Base-by-base conservation (phyloP, 64 coral and sea anemone genomes). In the Stylophora pistillata region DNA sequence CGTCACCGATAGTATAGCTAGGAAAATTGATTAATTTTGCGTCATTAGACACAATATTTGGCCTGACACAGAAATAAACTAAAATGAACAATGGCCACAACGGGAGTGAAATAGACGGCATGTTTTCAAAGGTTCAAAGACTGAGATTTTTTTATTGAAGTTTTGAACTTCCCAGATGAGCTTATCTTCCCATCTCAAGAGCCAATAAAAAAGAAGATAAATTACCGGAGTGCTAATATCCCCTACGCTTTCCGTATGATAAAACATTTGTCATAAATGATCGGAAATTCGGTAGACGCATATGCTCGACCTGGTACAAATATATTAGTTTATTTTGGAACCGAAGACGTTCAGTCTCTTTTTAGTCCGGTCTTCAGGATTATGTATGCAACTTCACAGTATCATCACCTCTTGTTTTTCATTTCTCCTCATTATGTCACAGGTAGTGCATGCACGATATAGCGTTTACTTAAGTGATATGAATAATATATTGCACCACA, bases 401-500 rank as follows among this genome's bases (percentile, higher is more conserved):
- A 11, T 21, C 64, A 16, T 18, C 30, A 76, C 32, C 9, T 55
- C 47, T 56, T 27, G 27, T 55, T 78, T 47, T 57, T 78, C n/a
- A n/a, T n/a, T n/a, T n/a, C n/a, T n/a, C n/a, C n/a, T 57, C 75
- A 25, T 78, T 78, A 76, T 52, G 73, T 52, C 73, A 76, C 73
- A 41, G 32, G 33, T 34, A 76, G 20, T 34, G 33, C 17, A 34
- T 17, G 12, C 34, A 76, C 16, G 10, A 37, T 52, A 15, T 53
- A 76, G 34, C 21, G 41, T 76, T 76, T 79, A 26, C 56, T 61
- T 27, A 60, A 58, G 59, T 30, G 59, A 13, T 20, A 59, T 79
- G 77, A 79, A 79, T 79, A 79, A 79, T 59, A 59, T 79, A 79
- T 60, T 32, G 13, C 33, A 31, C 27, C 5, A 61, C 14, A 60